phyloP scores from a whole-genome alignment of 2,113 vertebrate genomes.

The Gymnorhina tibicen region DNA sequence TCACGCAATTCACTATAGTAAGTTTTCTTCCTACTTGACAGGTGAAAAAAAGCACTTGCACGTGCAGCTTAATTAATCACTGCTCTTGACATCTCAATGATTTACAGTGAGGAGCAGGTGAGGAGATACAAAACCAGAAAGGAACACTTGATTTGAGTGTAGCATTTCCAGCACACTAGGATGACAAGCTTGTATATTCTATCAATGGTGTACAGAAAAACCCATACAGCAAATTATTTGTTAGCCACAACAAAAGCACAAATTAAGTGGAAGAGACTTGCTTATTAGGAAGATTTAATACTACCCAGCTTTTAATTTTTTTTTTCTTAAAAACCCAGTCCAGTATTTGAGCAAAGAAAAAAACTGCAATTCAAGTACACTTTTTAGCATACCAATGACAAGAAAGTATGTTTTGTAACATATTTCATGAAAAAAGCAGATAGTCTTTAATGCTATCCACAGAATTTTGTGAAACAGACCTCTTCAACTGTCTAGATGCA shows the following conservation, averaged over 20 bases:
- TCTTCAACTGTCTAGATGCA: not conserved
- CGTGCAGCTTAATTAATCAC: slow-evolving; percentile 90
- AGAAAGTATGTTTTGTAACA: not conserved
- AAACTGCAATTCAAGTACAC: not conserved
- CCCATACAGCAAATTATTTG: slow-evolving; percentile 61
- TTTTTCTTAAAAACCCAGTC: not conserved
- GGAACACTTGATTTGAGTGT: slow-evolving; percentile 73
- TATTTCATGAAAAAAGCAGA: not conserved
- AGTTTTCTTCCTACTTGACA: slow-evolving; percentile 80
- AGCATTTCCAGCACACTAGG: slow-evolving; percentile 75
- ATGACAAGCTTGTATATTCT: slow-evolving; percentile 86
- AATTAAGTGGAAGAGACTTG: slow-evolving; percentile 54
- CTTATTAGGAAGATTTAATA: slow-evolving; percentile 63
- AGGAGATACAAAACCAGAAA: slow-evolving; percentile 86
- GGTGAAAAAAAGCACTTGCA: slow-evolving; percentile 88
- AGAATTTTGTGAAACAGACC: not conserved
- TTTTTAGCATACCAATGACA: not conserved
- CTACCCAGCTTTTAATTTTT: not conserved
- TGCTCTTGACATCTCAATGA: slow-evolving; percentile 87
- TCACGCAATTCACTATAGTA: slow-evolving; percentile 61
- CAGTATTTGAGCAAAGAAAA: not conserved
- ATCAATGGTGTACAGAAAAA: slow-evolving; percentile 61
- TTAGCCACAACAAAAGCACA: slow-evolving; percentile 62
- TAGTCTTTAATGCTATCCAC: not conserved
- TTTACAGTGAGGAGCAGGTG: slow-evolving; percentile 96